Base-by-base conservation (phyloP, 53 echinoderm and acorn worm genomes). In the Crossaster papposus region DNA sequence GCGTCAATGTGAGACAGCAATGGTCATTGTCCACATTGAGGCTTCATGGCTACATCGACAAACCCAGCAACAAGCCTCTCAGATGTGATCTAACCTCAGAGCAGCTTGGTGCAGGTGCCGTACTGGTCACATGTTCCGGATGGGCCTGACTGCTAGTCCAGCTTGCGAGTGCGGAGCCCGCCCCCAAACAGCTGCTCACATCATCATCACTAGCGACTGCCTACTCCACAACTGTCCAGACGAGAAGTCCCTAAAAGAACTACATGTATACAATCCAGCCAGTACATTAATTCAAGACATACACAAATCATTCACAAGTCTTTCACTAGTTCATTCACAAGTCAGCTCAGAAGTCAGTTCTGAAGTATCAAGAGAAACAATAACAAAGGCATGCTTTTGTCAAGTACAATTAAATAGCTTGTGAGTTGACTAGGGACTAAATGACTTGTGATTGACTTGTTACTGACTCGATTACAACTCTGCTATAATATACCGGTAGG, bases 61-160 rank as follows among this genome's bases (percentile, higher is more conserved):
- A 62, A 62, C n/a, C 24, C 38, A 38, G 23, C 77, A 77, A 77
- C 44, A 77, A 77, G 77, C 44, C 23, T 9, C 77, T 77, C 34
- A 11, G 75, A 75, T 75, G 75, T 37, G 5, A 38, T n/a, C 37
- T 77, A 24, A n/a, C n/a, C 77, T 18, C 9, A 77, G 77, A 77
- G 77, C 34, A 77, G 23, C 44, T 77, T 37, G 77, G 77, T 77
- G 44, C 36, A 77, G 77, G 36, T 77, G 75, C 36, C 75, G 36
- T 75, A n/a, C 38, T 23, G 44, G 5, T 2, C 13, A 62, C 62
- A 62, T 62, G 62, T 62, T 0, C 77, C 38, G n/a, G 77, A 77
- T 77, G 77, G 77, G 77, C 38, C 38, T 37, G 79, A 54, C 52
- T 79, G 52, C 53, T 79, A 79, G 79, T 79, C 79, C 29, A 79